Percentiles rank a stretch among this genome's conserved stretches.
Evolutionary conservation across 2,113 vertebrate species (phyloP).

Genomic region (Silurus asotus): DNA sequence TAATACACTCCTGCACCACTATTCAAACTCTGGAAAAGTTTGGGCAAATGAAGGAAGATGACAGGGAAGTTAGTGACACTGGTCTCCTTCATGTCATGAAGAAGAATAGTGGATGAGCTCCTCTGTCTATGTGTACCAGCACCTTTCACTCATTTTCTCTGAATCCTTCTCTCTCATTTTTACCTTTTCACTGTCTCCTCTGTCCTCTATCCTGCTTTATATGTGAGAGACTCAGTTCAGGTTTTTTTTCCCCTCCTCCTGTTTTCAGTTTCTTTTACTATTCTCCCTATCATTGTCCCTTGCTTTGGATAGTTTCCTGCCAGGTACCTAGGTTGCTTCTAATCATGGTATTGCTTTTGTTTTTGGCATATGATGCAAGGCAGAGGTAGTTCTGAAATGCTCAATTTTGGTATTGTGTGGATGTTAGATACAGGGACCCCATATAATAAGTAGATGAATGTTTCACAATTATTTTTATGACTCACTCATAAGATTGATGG

Average conservation of each 20-base stretch:
- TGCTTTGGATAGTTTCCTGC: slow-evolving; percentile 41
- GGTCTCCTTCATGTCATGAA: slow-evolving; percentile 51
- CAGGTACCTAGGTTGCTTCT: slow-evolving; percentile 78
- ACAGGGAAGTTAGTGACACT: slow-evolving; percentile 31
- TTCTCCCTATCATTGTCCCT: slow-evolving; percentile 19
- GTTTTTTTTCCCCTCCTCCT: not conserved
- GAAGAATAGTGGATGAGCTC: slow-evolving; percentile 53
- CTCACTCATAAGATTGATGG: not conserved
- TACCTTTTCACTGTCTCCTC: slow-evolving; percentile 48
- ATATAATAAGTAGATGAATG: slow-evolving; percentile 69
- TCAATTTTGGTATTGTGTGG: slow-evolving; percentile 81
- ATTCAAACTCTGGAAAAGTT: slow-evolving; percentile 51
- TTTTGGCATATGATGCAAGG: slow-evolving; percentile 81
- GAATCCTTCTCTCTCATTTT: slow-evolving; percentile 37
- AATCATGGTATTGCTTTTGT: slow-evolving; percentile 89
- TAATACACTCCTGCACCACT: not conserved
- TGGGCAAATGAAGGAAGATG: slow-evolving; percentile 45
- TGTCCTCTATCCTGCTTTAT: slow-evolving; percentile 47
- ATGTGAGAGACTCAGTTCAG: slow-evolving; percentile 40
- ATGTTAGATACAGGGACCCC: slow-evolving; percentile 77
- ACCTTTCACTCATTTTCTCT: slow-evolving; percentile 41
- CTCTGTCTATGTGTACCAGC: slow-evolving; percentile 44
- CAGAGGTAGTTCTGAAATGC: slow-evolving; percentile 77
- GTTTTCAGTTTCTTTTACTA: slow-evolving; percentile 25
- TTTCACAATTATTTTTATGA: slow-evolving; percentile 52